A percentile compares a stretch with the other conserved stretches of the same genome.
phyloP scores from a whole-genome alignment of 2,797 vertebrate species.

The Erpetoichthys calabaricus region DNA sequence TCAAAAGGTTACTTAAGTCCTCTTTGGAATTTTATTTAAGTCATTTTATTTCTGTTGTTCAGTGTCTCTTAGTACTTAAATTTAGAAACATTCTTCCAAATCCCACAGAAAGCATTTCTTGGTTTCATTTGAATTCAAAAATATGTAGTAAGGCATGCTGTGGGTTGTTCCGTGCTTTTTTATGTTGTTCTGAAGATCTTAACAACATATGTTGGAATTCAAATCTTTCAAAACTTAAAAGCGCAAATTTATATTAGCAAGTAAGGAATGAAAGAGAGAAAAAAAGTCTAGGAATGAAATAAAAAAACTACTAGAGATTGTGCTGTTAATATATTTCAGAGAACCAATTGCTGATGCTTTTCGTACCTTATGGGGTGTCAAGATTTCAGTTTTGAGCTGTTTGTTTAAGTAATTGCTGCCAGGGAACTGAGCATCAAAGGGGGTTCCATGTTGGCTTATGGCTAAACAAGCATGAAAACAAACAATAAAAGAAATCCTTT shows the following conservation, averaged over 20 bases:
- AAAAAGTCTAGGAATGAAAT: conserved; percentile 4
- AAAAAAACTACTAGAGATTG: background rate
- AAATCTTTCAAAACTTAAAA: conserved; percentile 13
- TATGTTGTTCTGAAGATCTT: conserved; percentile 6
- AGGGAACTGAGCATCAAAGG: background rate
- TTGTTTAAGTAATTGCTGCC: conserved; percentile 8
- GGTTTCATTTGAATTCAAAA: background rate
- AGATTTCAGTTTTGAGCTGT: conserved; percentile 12
- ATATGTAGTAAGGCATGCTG: conserved; percentile 6
- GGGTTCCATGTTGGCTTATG: background rate
- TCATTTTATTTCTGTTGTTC: background rate
- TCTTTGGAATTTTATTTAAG: no score
- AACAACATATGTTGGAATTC: conserved; percentile 12
- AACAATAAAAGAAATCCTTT: no score
- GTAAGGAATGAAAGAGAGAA: conserved; percentile 4
- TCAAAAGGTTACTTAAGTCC: no score
- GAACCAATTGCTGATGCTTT: conserved; percentile 10
- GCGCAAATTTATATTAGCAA: conserved; percentile 14
- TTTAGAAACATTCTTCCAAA: conserved; percentile 1
- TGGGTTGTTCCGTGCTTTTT: conserved; percentile 10
- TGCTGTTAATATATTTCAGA: background rate
- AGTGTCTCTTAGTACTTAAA: background rate
- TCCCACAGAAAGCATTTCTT: background rate
- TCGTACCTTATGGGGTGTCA: conserved; percentile 12
- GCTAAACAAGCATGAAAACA: no score